These are phyloP conservation scores for Pelusios castaneus DNA, from an alignment of 2,113 vertebrate species.

Conservation along the genomic window DNA sequence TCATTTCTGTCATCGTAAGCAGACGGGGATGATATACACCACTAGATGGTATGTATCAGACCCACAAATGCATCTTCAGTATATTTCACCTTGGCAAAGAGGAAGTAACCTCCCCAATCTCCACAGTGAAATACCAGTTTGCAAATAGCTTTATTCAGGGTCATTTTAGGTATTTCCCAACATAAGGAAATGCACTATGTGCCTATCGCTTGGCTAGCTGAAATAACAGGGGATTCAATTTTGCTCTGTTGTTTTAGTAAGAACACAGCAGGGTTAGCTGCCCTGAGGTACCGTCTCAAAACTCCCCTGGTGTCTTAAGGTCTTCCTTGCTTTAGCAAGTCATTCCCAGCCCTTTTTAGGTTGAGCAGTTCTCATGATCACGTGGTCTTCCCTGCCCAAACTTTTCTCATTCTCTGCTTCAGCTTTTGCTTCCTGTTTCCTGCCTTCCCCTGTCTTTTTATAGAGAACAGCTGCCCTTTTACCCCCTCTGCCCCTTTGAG, in stretches of 20 bases:
- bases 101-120: not conserved
- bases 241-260: not conserved
- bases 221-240: not conserved
- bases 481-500: not conserved
- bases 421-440: not conserved
- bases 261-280: not conserved
- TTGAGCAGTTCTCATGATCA: no score
- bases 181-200: not conserved
- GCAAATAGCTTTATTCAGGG: not conserved
- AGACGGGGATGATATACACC: not conserved
- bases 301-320: no score
- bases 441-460: not conserved
- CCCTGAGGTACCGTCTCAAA: no score
- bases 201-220: not conserved
- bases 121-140: not conserved
- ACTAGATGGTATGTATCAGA: not conserved
- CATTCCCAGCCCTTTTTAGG: no score
- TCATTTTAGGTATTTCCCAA: fast-evolving
- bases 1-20: not conserved
- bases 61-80: not conserved
- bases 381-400: not conserved
- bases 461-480: not conserved
- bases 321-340: no score
- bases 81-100: not conserved
- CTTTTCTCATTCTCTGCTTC: not conserved